phyloP scores from a whole-genome alignment of 1,140 invertebrate genomes.

The Diprion similis region DNA sequence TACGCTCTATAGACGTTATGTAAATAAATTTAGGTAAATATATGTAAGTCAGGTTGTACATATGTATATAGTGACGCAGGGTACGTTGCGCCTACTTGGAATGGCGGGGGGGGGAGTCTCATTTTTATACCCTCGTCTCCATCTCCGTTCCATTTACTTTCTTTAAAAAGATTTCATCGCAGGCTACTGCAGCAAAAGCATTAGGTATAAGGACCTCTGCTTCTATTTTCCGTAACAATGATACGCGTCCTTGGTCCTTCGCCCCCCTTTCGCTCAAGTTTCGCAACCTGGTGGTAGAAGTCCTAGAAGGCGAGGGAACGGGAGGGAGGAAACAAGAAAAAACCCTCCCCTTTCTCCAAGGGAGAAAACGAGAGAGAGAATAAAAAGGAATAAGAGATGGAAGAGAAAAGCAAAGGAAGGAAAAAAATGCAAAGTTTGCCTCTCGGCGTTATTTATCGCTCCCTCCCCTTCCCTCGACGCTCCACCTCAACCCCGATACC shows the following conservation, averaged over 20 bases:
- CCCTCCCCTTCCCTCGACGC: not conserved
- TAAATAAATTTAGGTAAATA: not conserved
- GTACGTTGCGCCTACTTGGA: constrained; percentile 11
- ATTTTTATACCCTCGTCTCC: constrained; percentile 41
- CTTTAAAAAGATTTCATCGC: constrained; percentile 39
- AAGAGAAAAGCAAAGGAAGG: not conserved
- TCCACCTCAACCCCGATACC: constrained; percentile 16
- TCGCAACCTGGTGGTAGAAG: not conserved
- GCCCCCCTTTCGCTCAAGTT: not conserved
- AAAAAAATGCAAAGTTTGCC: constrained; percentile 37
- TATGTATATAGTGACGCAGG: too few relatives aligned
- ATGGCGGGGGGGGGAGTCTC: constrained; percentile 24
- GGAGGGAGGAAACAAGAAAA: not conserved
- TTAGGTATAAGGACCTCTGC: constrained; percentile 8
- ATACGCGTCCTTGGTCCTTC: constrained; percentile 27
- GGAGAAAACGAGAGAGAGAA: not conserved
- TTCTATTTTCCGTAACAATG: constrained; percentile 44
- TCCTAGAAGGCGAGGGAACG: too few relatives aligned
- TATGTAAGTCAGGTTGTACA: not conserved
- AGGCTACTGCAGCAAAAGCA: not conserved
- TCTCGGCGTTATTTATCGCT: constrained; percentile 39
- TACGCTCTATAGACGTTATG: not conserved
- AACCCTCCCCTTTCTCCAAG: constrained; percentile 6
- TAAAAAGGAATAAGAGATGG: not conserved
- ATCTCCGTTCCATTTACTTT: constrained; percentile 42